Evolutionary conservation across 2,888 invertebrate genomes (phyloP).

Genomic region (Hemaris fuciformis): DNA sequence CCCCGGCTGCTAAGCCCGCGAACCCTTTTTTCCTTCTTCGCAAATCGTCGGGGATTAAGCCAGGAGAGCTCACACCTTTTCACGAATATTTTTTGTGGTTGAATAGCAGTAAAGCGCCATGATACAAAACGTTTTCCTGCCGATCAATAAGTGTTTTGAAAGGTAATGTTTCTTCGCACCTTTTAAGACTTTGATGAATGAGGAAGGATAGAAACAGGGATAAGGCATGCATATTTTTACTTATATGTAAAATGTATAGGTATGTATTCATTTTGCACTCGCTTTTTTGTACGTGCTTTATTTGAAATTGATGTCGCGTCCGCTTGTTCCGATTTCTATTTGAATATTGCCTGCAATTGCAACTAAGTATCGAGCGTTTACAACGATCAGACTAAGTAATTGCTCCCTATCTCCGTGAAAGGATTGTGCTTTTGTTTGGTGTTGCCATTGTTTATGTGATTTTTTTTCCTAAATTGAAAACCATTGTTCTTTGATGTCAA

Average conservation of each 20-base stretch:
- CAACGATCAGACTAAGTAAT: conserved; percentile 24
- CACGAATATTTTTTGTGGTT: conserved; percentile 72
- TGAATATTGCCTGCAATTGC: background rate
- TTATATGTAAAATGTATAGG: no score
- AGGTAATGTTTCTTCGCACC: conserved; percentile 49
- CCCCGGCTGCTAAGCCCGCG: conserved; percentile 57
- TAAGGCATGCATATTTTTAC: background rate
- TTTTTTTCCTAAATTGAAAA: conserved; percentile 16
- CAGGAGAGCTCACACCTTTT: conserved; percentile 72
- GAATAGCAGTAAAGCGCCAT: conserved; percentile 60
- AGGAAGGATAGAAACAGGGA: background rate
- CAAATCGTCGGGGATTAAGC: conserved; percentile 78
- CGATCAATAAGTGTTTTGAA: conserved; percentile 58
- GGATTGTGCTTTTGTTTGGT: conserved; percentile 16
- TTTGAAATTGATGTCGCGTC: background rate
- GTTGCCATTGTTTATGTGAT: background rate
- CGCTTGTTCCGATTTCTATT: background rate
- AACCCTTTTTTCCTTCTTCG: conserved; percentile 78
- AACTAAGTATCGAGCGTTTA: background rate
- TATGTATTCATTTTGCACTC: no score
- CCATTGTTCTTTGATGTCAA: conserved; percentile 46
- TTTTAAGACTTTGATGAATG: conserved; percentile 41
- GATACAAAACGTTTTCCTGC: conserved; percentile 62
- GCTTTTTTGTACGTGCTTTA: no score
- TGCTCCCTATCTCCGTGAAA: conserved; percentile 20